A percentile compares a stretch with the other conserved stretches of the same genome.
These are phyloP conservation scores for Neuroterus valhalla DNA, from an alignment of 1,140 invertebrate species.

Conservation along the genomic window DNA sequence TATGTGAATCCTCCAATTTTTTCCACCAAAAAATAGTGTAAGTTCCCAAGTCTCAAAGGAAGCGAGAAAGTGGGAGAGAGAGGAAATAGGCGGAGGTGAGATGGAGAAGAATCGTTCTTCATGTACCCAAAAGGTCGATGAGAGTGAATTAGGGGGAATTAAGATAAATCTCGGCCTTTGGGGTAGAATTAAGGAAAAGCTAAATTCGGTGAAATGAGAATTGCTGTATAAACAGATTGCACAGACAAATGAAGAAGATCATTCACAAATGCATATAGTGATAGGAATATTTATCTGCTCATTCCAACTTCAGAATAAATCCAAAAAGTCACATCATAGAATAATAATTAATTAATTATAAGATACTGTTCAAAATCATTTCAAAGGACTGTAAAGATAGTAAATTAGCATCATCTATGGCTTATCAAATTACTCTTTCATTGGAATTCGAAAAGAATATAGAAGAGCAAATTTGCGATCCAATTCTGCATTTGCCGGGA, in stretches of 20 bases:
- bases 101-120: constrained; percentile 5
- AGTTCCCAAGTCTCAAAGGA: background rate
- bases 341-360: background rate
- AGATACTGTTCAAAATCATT: too few species aligned
- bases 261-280: background rate
- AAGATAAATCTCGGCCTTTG: constrained; percentile 15
- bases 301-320: background rate
- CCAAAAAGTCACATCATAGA: background rate
- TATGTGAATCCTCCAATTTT: background rate
- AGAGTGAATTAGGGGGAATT: constrained; percentile 26
- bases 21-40: background rate
- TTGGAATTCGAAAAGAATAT: too few species aligned
- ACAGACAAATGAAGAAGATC: background rate
- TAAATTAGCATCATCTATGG: too few species aligned
- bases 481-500: background rate
- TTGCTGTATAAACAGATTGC: background rate
- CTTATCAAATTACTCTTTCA: too few species aligned
- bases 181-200: constrained; percentile 7
- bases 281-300: background rate
- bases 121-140: background rate
- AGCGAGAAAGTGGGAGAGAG: constrained; percentile 18
- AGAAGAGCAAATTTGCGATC: background rate
- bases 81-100: background rate
- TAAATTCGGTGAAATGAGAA: background rate
- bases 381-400: too few species aligned